Evolutionary conservation across 2,888 invertebrate genomes (phyloP), one percentile per base, ranked within the genome.

Genomic region (Seira ritae): DNA sequence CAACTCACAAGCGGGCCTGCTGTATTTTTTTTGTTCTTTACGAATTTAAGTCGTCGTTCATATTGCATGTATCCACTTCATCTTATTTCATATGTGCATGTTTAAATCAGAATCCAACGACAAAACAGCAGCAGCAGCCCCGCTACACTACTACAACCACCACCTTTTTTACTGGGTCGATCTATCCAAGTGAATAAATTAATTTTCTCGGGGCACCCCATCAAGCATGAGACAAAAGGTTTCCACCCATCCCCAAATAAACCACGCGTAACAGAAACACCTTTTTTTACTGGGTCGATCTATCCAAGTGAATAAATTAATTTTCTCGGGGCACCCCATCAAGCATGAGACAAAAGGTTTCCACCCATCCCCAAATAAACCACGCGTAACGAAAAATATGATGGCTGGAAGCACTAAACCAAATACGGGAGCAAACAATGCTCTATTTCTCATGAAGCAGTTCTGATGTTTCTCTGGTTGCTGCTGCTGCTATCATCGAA

Each of bases 261-360:
- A 72, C 60, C 62, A n/a, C 62, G 12, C 42, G 12, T 10, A 60
- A 6, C 60, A 60, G n/a, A 6, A 60, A 6, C 60, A 60, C 60
- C 60, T 60, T n/a, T n/a, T 68, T 24, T 22, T 22, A 68, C 60
- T 19, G 24, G 67, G 67, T 68, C 68, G 79, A 73, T 72, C 62
- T 23, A 37, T 65, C 31, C 73, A 60, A 74, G 74, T 62, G 73
- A 80, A 80, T 74, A 80, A 80, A 80, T 74, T 80, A 80, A 74
- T 80, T 80, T 80, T 74, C 80, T 69, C 12, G 68, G 20, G 79
- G 66, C 73, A 71, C 79, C 73, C 69, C 69, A 69, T 73, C 69
- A 60, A 62, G 31, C 24, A 19, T 15, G 60, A 79, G 68, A 79
- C 79, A 73, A 79, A 74, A 80, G 80, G 22, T 69, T 73, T 50